Evolutionary conservation across 2,888 invertebrate species (phyloP).

Genomic region (Lobophora halterata): DNA sequence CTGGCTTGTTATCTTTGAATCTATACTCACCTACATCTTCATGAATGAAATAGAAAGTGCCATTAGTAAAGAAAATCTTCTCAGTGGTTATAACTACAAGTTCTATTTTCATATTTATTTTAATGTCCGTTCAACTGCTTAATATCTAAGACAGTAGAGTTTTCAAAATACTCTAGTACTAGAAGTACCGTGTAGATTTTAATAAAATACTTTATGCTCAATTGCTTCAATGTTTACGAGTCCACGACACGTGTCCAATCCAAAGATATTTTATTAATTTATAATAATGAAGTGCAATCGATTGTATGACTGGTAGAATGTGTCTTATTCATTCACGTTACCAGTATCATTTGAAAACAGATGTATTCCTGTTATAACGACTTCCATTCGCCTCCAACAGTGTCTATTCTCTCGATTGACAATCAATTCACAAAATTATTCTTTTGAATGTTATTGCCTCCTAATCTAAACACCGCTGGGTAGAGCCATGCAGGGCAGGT

Average conservation of each 20-base stretch:
- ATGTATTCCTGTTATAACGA: slow-evolving; percentile 3
- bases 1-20: slow-evolving; percentile 5
- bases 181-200: not conserved
- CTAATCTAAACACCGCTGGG: too few species aligned
- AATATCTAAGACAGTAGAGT: too few species aligned
- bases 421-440: not conserved
- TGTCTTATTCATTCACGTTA: slow-evolving; percentile 19
- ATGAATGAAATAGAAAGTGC: slow-evolving; percentile 14
- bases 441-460: too few species aligned
- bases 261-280: slow-evolving; percentile 21
- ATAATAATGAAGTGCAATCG: slow-evolving; percentile 24
- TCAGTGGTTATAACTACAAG: too few species aligned
- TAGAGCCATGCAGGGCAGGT: slow-evolving; percentile 7
- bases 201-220: slow-evolving; percentile 2
- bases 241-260: slow-evolving; percentile 18
- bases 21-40: slow-evolving; percentile 12
- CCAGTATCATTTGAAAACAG: slow-evolving; percentile 1
- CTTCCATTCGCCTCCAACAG: slow-evolving; percentile 2
- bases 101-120: too few species aligned
- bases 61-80: not conserved
- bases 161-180: too few species aligned
- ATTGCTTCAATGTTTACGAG: slow-evolving; percentile 13
- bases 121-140: too few species aligned
- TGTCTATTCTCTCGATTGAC: not conserved
- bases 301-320: slow-evolving; percentile 17